Evolutionary conservation across 2,888 invertebrate species (phyloP).

Genomic region (Drosophila percnosoma): DNA sequence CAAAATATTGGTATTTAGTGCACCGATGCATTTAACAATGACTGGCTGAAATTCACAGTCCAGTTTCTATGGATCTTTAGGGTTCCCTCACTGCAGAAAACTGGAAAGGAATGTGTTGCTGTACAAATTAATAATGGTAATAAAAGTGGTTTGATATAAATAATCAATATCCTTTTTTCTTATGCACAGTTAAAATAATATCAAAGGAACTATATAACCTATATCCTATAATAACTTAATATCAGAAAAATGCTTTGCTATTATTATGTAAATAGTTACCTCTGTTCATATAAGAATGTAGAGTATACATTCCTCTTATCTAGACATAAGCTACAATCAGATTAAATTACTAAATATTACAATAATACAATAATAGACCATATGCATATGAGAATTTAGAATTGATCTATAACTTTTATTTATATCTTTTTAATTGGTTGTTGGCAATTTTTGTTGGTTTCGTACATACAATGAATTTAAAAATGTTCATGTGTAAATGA

Average conservation of each 20-base stretch:
- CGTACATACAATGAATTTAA: not conserved
- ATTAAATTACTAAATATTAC: not conserved
- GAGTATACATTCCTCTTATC: not conserved
- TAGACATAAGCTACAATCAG: not conserved
- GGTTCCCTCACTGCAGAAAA: too few species aligned
- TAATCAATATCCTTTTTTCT: not conserved
- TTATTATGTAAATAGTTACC: not conserved
- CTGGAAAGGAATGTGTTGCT: not conserved
- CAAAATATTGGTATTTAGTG: not conserved
- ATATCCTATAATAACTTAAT: not conserved
- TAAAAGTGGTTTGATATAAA: not conserved
- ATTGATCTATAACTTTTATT: not conserved
- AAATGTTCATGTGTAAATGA: not conserved
- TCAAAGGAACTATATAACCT: not conserved
- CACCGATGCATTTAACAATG: too few species aligned
- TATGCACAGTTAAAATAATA: not conserved
- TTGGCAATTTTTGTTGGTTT: constrained; percentile 48
- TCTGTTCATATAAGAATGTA: not conserved
- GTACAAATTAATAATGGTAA: not conserved
- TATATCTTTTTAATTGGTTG: constrained; percentile 2
- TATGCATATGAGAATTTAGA: not conserved
- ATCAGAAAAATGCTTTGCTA: not conserved
- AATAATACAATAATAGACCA: not conserved
- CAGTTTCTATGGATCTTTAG: too few species aligned
- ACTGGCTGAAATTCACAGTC: too few species aligned